Conservation (phyloP, 2,113 vertebrate genomes). For the Narcine bancroftii region DNA sequence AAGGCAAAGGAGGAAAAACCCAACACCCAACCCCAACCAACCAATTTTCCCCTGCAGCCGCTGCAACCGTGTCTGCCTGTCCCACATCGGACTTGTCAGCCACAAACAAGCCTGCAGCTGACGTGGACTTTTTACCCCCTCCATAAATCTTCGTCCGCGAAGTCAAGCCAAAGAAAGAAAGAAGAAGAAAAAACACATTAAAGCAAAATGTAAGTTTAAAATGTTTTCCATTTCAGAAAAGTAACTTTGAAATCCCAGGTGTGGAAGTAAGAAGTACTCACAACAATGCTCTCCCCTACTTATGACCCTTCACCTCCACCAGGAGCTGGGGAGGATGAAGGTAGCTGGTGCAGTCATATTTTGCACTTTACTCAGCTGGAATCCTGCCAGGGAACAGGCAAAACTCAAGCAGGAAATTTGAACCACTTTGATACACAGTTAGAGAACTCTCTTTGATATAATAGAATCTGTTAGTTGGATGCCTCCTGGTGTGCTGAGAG, state of each 20-base stretch:
- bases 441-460: conserved; percentile 7
- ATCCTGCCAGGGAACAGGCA: neutral
- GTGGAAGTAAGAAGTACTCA: neutral
- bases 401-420: neutral
- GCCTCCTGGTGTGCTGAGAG: neutral
- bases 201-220: too few relatives aligned
- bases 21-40: too few relatives aligned
- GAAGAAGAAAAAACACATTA: too few relatives aligned
- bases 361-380: neutral
- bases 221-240: too few relatives aligned
- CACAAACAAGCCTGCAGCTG: too few relatives aligned
- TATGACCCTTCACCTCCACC: neutral
- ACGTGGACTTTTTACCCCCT: too few relatives aligned
- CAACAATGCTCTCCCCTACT: neutral
- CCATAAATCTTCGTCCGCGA: too few relatives aligned
- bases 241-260: neutral
- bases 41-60: too few relatives aligned
- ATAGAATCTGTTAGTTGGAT: conserved; percentile 12
- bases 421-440: conserved; percentile 1
- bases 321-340: neutral
- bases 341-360: neutral
- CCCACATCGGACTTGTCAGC: too few relatives aligned
- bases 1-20: too few relatives aligned
- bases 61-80: too few relatives aligned
- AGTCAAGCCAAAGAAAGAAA: too few relatives aligned